These are phyloP conservation scores for Stomatorhinus walkeri DNA, from an alignment of 2,797 vertebrate species.

Conservation along the genomic window DNA sequence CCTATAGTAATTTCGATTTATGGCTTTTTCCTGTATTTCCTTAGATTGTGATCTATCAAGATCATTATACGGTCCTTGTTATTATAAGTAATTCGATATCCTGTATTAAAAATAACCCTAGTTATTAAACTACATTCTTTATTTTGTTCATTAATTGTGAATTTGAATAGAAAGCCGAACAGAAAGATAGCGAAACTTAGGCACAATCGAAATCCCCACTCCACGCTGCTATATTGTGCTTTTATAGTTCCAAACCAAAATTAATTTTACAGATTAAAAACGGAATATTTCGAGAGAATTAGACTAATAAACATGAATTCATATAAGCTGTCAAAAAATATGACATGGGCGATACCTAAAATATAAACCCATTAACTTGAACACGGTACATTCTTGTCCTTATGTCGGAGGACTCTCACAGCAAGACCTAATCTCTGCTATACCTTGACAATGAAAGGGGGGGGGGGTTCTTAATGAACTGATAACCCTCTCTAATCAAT, in stretches of 20 bases:
- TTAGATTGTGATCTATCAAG: neutral
- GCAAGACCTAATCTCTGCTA: slow-evolving; percentile 10
- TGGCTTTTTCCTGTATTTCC: neutral
- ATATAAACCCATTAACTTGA: neutral
- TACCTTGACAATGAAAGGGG: slow-evolving; percentile 16
- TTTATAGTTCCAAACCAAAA: neutral
- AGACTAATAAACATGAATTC: neutral
- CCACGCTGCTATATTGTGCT: neutral
- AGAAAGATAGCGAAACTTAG: neutral
- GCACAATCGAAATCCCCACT: neutral
- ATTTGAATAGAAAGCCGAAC: neutral
- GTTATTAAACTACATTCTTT: neutral
- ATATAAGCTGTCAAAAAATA: neutral
- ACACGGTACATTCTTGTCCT: neutral
- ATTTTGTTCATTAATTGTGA: neutral
- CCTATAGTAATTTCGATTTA: neutral
- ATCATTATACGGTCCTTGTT: neutral
- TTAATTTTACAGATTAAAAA: neutral
- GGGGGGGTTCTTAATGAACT: slow-evolving; percentile 23
- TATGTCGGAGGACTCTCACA: slow-evolving; percentile 3
- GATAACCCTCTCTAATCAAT: slow-evolving; percentile 28
- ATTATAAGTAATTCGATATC: neutral
- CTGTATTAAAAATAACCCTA: neutral
- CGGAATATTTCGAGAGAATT: neutral
- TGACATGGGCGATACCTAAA: neutral